Percentiles rank a stretch among this genome's conserved stretches.
These are phyloP conservation scores for Harpagoxenus sublaevis DNA, from an alignment of 2,888 invertebrate genomes.

Conservation along the genomic window DNA sequence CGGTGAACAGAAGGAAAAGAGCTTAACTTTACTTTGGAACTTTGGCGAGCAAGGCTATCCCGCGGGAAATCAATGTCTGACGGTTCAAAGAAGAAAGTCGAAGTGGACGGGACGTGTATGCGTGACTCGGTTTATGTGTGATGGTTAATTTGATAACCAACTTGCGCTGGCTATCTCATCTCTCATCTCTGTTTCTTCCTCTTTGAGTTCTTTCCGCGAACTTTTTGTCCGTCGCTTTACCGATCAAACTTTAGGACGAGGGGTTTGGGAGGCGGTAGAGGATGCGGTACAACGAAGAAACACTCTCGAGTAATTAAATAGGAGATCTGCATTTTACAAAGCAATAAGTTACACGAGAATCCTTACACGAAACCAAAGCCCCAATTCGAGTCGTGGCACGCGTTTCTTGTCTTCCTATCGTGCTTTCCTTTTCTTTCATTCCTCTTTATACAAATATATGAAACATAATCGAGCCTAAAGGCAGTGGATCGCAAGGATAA, in stretches of 20 bases:
- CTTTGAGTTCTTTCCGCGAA: not conserved
- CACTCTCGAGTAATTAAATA: conserved; percentile 83
- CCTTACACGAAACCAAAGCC: conserved; percentile 72
- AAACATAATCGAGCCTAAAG: conserved; percentile 23
- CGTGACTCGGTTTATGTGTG: conserved; percentile 22
- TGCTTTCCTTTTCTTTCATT: conserved; percentile 9
- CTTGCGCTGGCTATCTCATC: conserved; percentile 16
- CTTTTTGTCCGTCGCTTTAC: conserved; percentile 15
- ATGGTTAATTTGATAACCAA: conserved; percentile 58
- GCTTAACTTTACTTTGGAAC: conserved; percentile 55
- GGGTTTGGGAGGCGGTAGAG: not conserved
- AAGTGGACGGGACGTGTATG: conserved; percentile 33
- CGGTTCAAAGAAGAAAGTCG: conserved; percentile 41
- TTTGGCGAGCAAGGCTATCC: conserved; percentile 42
- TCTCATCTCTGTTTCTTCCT: conserved; percentile 32
- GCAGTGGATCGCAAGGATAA: conserved; percentile 28
- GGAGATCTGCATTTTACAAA: conserved; percentile 86
- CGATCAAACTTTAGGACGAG: conserved; percentile 24
- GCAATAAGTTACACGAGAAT: conserved; percentile 86
- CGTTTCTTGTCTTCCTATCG: conserved; percentile 46
- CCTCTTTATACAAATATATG: conserved; percentile 33
- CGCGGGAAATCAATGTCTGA: conserved; percentile 59
- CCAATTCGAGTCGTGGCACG: conserved; percentile 66
- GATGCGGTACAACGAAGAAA: conserved; percentile 7
- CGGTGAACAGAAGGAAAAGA: conserved; percentile 51